Evolutionary conservation across 2,113 vertebrate species (phyloP), one percentile per base, ranked within the genome.

Genomic region (Euleptes europaea): DNA sequence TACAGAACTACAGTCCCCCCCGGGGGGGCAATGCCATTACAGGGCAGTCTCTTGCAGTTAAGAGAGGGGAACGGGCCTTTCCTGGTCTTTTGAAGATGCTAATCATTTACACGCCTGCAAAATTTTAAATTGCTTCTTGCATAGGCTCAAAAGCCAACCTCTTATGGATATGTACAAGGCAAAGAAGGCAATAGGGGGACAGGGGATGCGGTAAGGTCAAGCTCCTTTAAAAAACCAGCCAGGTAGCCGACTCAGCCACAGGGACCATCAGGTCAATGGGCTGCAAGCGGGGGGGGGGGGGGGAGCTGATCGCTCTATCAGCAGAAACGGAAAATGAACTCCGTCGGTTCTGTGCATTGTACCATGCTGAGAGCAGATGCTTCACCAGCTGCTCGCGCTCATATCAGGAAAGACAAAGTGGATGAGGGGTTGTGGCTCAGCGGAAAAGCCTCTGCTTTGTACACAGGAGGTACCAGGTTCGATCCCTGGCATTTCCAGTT

Each of bases 281-380:
- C 63, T 69, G 47, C 75, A 54, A 83, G n/a, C 7, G 72, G 60
- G 35, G 47, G 28, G 15, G 26, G 75, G n/a, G 6, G 72, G 60
- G 35, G 47, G 28, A 26, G 26, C 35, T 5, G 42, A 44, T 44
- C 21, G 67, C 74, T n/a, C 47, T 17, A n/a, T 69, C 83, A 78
- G 83, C 65, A 33, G 47, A 69, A 82, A 82, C 38, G 80, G 31
- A n/a, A 38, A 51, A 76, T 31, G n/a, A 83, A 82, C 33, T 57
- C 49, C 23, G 69, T 14, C 73, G 21, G 44, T 35, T 26, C 19
- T 51, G 60, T n/a, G 35, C 38, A 26, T 3, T n/a, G 47, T 70
- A n/a, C 28, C 83, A 51, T 26, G 47, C 66, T 69, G 6, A n/a
- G 63, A 31, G 42, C 26, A 67, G 72, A 38, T 76, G 72, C 44